Evolutionary conservation across 2,797 vertebrate genomes (phyloP).

Genomic region (Liasis olivaceus): DNA sequence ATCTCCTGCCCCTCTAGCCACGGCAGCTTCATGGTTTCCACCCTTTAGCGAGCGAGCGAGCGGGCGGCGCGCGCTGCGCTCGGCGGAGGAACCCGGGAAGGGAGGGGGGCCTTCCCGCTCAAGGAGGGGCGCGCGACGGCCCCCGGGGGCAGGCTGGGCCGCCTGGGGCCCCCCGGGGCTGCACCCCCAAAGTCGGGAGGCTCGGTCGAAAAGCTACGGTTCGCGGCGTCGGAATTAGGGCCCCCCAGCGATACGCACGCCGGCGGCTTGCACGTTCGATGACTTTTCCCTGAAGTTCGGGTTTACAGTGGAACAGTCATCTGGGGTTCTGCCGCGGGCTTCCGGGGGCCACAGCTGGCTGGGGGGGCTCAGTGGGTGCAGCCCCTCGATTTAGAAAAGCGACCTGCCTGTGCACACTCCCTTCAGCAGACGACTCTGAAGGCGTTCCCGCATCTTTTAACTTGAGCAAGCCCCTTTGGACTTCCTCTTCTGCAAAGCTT

Average conservation of each 20-base stretch:
- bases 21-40: constrained; percentile 1
- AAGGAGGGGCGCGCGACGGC: background rate
- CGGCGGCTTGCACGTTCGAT: background rate
- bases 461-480: background rate
- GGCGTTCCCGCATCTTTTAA: background rate
- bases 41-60: background rate
- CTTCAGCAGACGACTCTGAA: background rate
- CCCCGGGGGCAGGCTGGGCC: background rate
- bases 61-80: fast-evolving
- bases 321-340: background rate
- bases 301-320: background rate
- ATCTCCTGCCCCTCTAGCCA: background rate
- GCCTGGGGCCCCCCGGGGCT: background rate
- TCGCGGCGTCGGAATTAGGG: background rate
- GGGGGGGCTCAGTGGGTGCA: background rate
- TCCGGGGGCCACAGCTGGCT: background rate
- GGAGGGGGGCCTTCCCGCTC: background rate
- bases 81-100: background rate
- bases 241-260: too few species aligned
- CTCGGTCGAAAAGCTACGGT: background rate
- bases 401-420: background rate
- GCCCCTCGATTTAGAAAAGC: background rate
- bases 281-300: background rate
- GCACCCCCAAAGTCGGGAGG: background rate
- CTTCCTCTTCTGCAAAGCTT: background rate